Evolutionary conservation across 2,113 vertebrate species (phyloP), one percentile per base, ranked within the genome.

Genomic region (Embiotoca jacksoni): DNA sequence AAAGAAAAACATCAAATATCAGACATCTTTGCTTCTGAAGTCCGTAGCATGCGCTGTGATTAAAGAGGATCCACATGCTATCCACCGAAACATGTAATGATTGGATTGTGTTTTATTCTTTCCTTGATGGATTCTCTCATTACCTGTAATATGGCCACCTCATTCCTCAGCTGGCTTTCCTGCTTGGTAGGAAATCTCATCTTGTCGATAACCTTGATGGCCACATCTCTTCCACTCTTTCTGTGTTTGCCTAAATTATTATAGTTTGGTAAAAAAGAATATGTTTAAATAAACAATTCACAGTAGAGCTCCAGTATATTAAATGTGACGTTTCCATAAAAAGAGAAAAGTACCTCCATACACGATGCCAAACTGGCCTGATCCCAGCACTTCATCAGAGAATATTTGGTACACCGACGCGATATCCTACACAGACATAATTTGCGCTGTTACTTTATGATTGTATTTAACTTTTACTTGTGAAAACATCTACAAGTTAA

Each of bases 71-170:
- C 6, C 11, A 56, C 30, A 44, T 44, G 41, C 9, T 44, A 44
- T 11, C 41, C 9, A 44, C 4, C 3, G 4, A 44, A 44, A 13
- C 10, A 41, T 41, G 10, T 3, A 44, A 44, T 44, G 39, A 41
- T 10, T 41, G 7, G 39, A 41, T 41, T 41, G 7, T 7, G 0
- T 0, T 30, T 55, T 36, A 2, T 41, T 16, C 35, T 37, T 13
- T 47, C 13, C 16, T 1, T 10, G 3, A 39, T 31, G 16, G 33
- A 41, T 46, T 50, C 6, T 16, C 33, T 63, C 31, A 56, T 86
- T 94, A 99, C 98, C 97, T 99, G 98, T 88, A 99, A 94, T 85
- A 99, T 99, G 88, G 98, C 97, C 77, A 99, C 98, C 93, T 99
- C 98, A 49, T 99, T 99, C 79, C 98, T 96, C 39, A 99, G 95